Evolutionary conservation across 2,113 vertebrate species (phyloP).

Genomic region (Hypomesus transpacificus): DNA sequence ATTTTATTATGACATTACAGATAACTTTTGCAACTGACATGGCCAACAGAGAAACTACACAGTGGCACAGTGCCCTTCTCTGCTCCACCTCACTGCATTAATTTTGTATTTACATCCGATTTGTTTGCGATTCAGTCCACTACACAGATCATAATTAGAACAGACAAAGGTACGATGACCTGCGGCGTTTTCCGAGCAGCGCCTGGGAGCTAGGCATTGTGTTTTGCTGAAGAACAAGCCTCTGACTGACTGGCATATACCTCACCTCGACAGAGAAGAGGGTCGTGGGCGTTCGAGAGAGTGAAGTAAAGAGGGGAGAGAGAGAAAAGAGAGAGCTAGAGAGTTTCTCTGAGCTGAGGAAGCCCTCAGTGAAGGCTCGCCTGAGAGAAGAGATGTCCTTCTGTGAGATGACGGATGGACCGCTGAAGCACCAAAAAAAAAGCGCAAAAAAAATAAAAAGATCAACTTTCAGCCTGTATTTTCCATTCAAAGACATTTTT

Average conservation of each 20-base stretch:
- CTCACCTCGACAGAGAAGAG: constrained; percentile 56
- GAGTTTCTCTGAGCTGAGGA: constrained; percentile 6
- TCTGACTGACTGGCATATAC: constrained; percentile 65
- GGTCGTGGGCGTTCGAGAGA: constrained; percentile 27
- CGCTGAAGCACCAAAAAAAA: constrained; percentile 11
- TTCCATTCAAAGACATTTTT: constrained; percentile 68
- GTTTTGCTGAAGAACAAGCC: constrained; percentile 57
- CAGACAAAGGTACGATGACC: constrained; percentile 51
- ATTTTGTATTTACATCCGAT: constrained; percentile 1
- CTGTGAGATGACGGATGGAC: constrained; percentile 63
- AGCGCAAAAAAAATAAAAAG: constrained; percentile 35
- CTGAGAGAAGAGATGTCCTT: constrained; percentile 52
- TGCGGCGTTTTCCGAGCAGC: constrained; percentile 47
- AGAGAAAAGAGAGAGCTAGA: constrained; percentile 27
- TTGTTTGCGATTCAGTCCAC: constrained; percentile 24
- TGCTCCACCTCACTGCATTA: constrained; percentile 12
- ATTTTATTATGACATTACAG: neutral
- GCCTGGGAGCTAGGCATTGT: constrained; percentile 62
- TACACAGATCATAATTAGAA: constrained; percentile 49
- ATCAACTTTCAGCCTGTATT: constrained; percentile 63
- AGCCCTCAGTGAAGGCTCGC: constrained; percentile 19
- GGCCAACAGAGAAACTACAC: no score
- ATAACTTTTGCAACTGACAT: neutral
- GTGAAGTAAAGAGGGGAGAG: constrained; percentile 23
- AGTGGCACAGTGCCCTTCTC: neutral